phyloP scores from a whole-genome alignment of 2,888 invertebrate species.

The Oscheius sp. region DNA sequence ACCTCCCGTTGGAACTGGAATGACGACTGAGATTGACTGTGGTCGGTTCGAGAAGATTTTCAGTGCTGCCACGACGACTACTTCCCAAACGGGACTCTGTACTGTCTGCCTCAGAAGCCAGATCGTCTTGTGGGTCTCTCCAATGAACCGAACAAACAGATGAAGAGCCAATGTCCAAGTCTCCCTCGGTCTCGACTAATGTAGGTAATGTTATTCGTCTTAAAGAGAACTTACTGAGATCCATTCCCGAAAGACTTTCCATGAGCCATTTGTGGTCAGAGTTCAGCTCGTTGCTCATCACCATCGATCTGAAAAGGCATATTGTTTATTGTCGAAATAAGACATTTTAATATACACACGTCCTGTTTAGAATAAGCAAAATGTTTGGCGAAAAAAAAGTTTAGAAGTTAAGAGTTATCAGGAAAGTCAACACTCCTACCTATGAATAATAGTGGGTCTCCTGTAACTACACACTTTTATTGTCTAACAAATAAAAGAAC shows the following conservation, averaged over 20 bases:
- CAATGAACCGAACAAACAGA: conserved; percentile 43
- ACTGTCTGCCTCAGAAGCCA: conserved; percentile 40
- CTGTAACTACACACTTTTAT: background rate
- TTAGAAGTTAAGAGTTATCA: background rate
- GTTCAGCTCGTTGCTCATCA: conserved; percentile 49
- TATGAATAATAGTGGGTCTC: conserved; percentile 13
- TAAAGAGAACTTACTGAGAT: conserved; percentile 48
- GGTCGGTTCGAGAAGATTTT: conserved; percentile 33
- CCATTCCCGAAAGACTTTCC: conserved; percentile 61
- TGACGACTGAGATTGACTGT: conserved; percentile 32
- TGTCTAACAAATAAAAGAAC: background rate
- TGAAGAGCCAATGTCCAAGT: conserved; percentile 42
- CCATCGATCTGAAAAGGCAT: conserved; percentile 28
- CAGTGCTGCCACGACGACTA: conserved; percentile 37
- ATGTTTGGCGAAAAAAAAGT: background rate
- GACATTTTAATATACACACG: background rate
- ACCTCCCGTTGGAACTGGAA: conserved; percentile 40
- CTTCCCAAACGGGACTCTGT: conserved; percentile 34
- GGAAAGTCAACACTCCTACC: conserved; percentile 10
- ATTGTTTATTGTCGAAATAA: background rate
- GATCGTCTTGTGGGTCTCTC: conserved; percentile 36
- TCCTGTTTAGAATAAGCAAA: background rate
- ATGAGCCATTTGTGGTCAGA: conserved; percentile 62
- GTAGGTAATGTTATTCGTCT: background rate
- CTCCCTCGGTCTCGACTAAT: conserved; percentile 58